Evolutionary conservation across 1,140 invertebrate genomes (phyloP), one percentile per base, ranked within the genome.

Genomic region (Grapholita molesta): DNA sequence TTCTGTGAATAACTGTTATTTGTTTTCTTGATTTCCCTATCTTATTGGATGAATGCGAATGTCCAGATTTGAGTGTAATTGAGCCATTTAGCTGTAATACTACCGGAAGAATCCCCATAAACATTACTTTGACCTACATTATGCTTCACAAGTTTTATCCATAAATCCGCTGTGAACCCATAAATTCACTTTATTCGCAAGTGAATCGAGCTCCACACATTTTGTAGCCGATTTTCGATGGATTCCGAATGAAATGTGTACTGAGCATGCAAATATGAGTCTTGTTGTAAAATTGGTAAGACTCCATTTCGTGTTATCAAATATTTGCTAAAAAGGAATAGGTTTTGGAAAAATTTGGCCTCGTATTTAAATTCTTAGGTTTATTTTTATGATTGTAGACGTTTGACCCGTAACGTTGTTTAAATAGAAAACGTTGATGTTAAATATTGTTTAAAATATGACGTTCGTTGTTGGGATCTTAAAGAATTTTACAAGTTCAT

Each of bases 111-210:
- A 21, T 48, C 18, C 32, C 42, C 53, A 28, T 28, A 28, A 61
- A 61, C 25, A 30, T 25, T 30, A 61, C 24, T 28, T 30, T 61
- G 55, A 61, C 55, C 55, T 28, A 61, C 11, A 28, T 61, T 30
- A 48, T 66, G 33, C 21, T 64, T 25, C 18, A 32, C 18, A 66
- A 66, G 25, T 48, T 42, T 35, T 66, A 18, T 66, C 64, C 33
- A 66, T 42, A 28, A 66, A 38, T 66, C 64, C 4, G 24, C 12
- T 11, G 32, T 25, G 23, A 55, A 8, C 24, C 55, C 25, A 32
- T 61, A 61, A 61, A 61, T 61, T 61, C 15, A 28, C 24, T 32
- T 15, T 30, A 61, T 61, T 28, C 55, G 55, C 24, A 7, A 48
- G 55, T 61, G 55, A 28, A 61, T 61, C 28, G 55, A 25, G 53